Percentiles rank a stretch among this genome's conserved stretches.
phyloP scores from a whole-genome alignment of 2,113 vertebrate genomes.

The Silurus meridionalis region DNA sequence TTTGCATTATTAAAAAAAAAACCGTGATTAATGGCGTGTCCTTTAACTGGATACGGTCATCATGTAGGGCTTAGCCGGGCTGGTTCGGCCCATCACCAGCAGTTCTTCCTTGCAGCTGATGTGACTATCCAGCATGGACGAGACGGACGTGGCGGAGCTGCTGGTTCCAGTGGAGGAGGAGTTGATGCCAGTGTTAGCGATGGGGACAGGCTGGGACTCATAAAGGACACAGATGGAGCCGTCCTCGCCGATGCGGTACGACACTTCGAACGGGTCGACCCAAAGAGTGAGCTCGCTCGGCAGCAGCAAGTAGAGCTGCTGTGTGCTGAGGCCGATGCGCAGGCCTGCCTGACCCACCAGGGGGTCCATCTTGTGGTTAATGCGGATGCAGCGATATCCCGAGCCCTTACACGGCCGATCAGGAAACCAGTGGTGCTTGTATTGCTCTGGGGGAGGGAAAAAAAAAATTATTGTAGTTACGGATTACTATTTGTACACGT shows the following conservation, averaged over 20 bases:
- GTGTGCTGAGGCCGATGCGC: conserved; percentile 95
- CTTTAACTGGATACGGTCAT: conserved; percentile 99
- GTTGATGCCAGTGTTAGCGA: conserved; percentile 65
- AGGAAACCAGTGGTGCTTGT: conserved; percentile 99
- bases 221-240: conserved; percentile 99
- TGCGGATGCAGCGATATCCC: conserved; percentile 98
- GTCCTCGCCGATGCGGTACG: conserved; percentile 97
- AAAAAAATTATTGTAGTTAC: no score
- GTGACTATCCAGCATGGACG: conserved; percentile 92
- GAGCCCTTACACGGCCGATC: conserved; percentile 97
- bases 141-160: conserved; percentile 55
- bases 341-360: conserved; percentile 95
- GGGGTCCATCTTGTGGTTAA: conserved; percentile 99
- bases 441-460: conserved; percentile 82
- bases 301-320: conserved; percentile 96
- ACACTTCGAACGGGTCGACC: conserved; percentile 98
- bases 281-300: conserved; percentile 98
- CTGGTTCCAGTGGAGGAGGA: conserved; percentile 72
- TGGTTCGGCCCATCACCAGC: conserved; percentile 91
- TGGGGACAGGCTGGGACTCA: conserved; percentile 84
- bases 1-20: conserved; percentile 70
- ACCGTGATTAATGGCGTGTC: background rate
- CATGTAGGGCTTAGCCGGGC: conserved; percentile 98
- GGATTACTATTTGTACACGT: no score
- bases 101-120: conserved; percentile 99